A percentile compares a stretch with the other conserved stretches of the same genome.
Evolutionary conservation across 1,140 invertebrate species (phyloP).

Genomic region (Aethina tumida): DNA sequence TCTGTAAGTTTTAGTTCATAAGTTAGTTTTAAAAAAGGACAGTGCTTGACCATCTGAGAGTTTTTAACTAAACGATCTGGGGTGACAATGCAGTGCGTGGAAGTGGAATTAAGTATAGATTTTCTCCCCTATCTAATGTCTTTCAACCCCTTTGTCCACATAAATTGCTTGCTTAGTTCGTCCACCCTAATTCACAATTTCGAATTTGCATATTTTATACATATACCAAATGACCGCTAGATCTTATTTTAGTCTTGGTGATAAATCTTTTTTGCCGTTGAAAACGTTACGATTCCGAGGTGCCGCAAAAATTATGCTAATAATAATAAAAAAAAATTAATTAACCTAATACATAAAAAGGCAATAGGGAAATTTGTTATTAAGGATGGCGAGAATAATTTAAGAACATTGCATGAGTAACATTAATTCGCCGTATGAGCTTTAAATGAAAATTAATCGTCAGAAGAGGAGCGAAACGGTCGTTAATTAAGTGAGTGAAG

Average conservation of each 20-base stretch:
- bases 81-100: slow-evolving; percentile 21
- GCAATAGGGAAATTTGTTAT: too few relatives aligned
- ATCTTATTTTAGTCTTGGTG: too few relatives aligned
- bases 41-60: slow-evolving; percentile 14
- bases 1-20: neutral
- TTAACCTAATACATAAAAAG: too few relatives aligned
- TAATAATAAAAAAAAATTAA: too few relatives aligned
- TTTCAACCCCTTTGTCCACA: slow-evolving; percentile 27
- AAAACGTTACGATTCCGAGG: too few relatives aligned
- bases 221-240: slow-evolving; percentile 19
- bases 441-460: slow-evolving; percentile 20
- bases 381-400: slow-evolving; percentile 12
- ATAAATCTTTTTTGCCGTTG: too few relatives aligned
- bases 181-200: slow-evolving; percentile 27
- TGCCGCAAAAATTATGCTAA: too few relatives aligned
- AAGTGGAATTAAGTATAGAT: slow-evolving; percentile 28
- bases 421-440: slow-evolving; percentile 14
- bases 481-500: slow-evolving; percentile 18
- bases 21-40: neutral
- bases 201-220: slow-evolving; percentile 27
- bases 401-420: slow-evolving; percentile 16
- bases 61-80: slow-evolving; percentile 18
- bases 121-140: slow-evolving; percentile 28
- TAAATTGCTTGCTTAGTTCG: slow-evolving; percentile 27
- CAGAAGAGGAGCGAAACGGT: slow-evolving; percentile 12